phyloP scores from a whole-genome alignment of 2,113 vertebrate genomes.

The Speoplatyrhinus poulsoni region DNA sequence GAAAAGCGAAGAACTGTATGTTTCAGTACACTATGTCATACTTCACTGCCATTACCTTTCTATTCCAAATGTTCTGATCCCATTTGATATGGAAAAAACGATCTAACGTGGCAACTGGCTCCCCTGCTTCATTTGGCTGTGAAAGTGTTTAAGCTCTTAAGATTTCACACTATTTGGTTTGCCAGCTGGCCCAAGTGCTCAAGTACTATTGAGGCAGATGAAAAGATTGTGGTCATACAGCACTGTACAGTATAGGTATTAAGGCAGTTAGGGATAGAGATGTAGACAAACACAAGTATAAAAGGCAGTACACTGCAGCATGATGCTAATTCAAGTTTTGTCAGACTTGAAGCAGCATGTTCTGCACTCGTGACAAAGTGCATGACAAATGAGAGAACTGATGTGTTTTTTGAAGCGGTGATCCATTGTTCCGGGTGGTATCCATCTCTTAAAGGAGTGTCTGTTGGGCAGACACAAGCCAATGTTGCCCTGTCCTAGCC shows the following conservation, averaged over 20 bases:
- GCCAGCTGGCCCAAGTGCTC: constrained; percentile 51
- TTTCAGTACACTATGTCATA: no score
- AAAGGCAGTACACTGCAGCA: background rate
- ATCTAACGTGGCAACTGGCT: constrained; percentile 29
- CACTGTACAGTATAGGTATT: no score
- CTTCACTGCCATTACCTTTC: constrained; percentile 18
- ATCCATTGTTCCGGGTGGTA: constrained; percentile 22
- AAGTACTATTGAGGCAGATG: constrained; percentile 25
- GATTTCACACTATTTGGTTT: constrained; percentile 38
- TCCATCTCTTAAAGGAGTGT: constrained; percentile 56
- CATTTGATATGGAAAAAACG: constrained; percentile 43
- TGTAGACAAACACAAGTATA: background rate
- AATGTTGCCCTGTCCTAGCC: constrained; percentile 47
- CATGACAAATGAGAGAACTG: background rate
- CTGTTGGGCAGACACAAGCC: constrained; percentile 54
- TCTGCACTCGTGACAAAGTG: background rate
- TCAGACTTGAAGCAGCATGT: background rate
- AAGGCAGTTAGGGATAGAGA: background rate
- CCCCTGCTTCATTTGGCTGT: constrained; percentile 49
- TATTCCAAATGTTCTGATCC: constrained; percentile 26
- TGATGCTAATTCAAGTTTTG: no score
- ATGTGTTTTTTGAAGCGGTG: constrained; percentile 14
- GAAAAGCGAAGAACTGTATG: no score
- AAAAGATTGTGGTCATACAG: constrained; percentile 9
- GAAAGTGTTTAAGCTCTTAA: constrained; percentile 47